A percentile compares a stretch with the other conserved stretches of the same genome.
Evolutionary conservation across 2,113 vertebrate genomes (phyloP).

Genomic region (Puma concolor): DNA sequence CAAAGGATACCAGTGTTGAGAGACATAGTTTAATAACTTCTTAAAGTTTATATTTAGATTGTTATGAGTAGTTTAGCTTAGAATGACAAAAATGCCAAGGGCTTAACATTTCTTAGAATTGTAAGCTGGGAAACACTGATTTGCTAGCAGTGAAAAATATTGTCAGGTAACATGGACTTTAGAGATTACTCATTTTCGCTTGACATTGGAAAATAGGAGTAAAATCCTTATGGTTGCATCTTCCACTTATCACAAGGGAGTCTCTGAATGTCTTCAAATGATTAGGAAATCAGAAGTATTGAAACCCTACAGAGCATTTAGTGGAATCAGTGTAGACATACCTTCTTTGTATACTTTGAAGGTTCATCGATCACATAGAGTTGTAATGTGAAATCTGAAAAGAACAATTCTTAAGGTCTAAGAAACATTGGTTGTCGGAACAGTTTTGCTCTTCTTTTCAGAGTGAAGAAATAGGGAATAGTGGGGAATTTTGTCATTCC

Average conservation of each 20-base stretch:
- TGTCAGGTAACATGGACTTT: slow-evolving; percentile 12
- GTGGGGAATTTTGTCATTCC: neutral
- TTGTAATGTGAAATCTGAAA: neutral
- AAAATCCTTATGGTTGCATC: neutral
- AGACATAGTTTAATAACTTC: neutral
- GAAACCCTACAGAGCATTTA: neutral
- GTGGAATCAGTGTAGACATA: neutral
- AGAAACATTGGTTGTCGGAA: neutral
- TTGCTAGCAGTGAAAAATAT: neutral
- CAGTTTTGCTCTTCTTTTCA: neutral
- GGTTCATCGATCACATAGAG: neutral
- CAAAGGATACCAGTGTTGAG: neutral
- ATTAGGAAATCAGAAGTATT: neutral
- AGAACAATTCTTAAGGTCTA: neutral
- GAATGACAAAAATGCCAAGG: neutral
- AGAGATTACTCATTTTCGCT: neutral
- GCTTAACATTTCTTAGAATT: neutral
- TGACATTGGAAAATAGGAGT: neutral
- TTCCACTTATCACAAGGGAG: neutral
- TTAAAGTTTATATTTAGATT: neutral
- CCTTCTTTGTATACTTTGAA: slow-evolving; percentile 1
- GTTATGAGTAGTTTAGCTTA: neutral
- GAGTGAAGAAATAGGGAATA: neutral
- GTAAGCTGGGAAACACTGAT: neutral
- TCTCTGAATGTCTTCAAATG: neutral